Conservation (phyloP, 1,140 invertebrate species). For the Batillaria attramentaria region DNA sequence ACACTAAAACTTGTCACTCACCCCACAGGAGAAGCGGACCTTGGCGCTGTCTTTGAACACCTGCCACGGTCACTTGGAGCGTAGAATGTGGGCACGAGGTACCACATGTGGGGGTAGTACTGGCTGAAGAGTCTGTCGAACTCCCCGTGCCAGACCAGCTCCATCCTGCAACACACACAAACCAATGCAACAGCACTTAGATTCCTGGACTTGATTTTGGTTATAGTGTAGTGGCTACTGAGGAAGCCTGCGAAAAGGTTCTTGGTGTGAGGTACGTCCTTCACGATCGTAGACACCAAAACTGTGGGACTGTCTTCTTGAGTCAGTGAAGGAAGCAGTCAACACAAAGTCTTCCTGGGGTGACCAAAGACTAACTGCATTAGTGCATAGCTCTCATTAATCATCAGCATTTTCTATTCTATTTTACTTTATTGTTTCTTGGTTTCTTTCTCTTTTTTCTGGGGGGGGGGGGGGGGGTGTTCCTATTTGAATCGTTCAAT, state of each 20-base stretch:
- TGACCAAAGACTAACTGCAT: no score
- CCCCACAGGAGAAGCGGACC: slow-evolving; percentile 71
- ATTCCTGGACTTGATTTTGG: background rate
- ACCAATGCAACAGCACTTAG: slow-evolving; percentile 12
- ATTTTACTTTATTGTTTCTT: no score
- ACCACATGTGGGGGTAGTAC: slow-evolving; percentile 67
- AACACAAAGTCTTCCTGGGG: no score
- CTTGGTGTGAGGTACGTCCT: slow-evolving; percentile 13
- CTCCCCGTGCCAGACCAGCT: slow-evolving; percentile 71
- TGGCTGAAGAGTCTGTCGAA: slow-evolving; percentile 67
- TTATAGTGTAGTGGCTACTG: no score
- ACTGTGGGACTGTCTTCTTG: no score
- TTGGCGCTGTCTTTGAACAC: slow-evolving; percentile 72
- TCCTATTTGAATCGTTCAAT: no score
- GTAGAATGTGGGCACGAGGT: slow-evolving; percentile 62
- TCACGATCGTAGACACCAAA: background rate
- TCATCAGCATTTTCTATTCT: no score
- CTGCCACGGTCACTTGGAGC: slow-evolving; percentile 62
- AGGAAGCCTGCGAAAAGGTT: slow-evolving; percentile 10
- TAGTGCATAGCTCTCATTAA: no score
- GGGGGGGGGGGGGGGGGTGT: no score
- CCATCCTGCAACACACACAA: slow-evolving; percentile 64
- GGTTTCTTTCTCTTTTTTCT: no score
- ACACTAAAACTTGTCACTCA: slow-evolving; percentile 49
- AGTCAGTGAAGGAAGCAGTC: no score